These are phyloP conservation scores for Parnassius orleans DNA, from an alignment of 2,888 invertebrate species.

Conservation along the genomic window DNA sequence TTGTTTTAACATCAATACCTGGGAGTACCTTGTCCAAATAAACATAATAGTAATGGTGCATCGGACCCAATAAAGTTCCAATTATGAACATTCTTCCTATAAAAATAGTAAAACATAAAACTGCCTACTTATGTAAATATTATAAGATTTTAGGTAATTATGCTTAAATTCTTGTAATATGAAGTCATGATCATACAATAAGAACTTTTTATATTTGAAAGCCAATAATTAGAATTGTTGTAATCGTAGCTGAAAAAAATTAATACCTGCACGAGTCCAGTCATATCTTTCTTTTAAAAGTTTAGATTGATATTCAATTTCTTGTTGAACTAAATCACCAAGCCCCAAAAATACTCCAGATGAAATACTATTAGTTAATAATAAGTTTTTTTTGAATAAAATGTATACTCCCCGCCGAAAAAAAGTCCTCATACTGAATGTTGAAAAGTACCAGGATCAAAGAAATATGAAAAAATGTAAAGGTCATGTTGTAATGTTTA, in stretches of 20 bases:
- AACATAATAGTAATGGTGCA: slow-evolving; percentile 92
- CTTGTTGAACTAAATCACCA: slow-evolving; percentile 91
- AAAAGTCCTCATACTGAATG: slow-evolving; percentile 38
- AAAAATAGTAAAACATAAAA: slow-evolving; percentile 39
- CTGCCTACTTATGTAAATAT: too few species aligned
- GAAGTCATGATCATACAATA: slow-evolving; percentile 9
- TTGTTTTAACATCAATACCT: slow-evolving; percentile 77
- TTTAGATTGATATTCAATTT: slow-evolving; percentile 83
- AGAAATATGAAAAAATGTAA: too few species aligned
- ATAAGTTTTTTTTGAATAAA: slow-evolving; percentile 86
- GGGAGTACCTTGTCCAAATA: slow-evolving; percentile 86
- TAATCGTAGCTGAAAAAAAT: background rate
- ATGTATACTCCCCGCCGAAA: slow-evolving; percentile 51
- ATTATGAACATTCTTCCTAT: slow-evolving; percentile 88
- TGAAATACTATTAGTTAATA: slow-evolving; percentile 89
- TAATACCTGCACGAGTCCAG: slow-evolving; percentile 79
- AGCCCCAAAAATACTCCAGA: slow-evolving; percentile 88
- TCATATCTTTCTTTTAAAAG: slow-evolving; percentile 72
- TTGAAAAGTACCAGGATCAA: slow-evolving; percentile 37
- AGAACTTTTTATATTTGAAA: background rate
- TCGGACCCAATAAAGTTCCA: slow-evolving; percentile 88
- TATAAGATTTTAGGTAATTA: too few species aligned
- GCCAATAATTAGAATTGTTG: background rate
- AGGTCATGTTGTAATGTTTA: too few species aligned
- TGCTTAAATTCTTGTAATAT: too few species aligned